Conservation (phyloP, 2,797 vertebrate genomes). For the Falco biarmicus region DNA sequence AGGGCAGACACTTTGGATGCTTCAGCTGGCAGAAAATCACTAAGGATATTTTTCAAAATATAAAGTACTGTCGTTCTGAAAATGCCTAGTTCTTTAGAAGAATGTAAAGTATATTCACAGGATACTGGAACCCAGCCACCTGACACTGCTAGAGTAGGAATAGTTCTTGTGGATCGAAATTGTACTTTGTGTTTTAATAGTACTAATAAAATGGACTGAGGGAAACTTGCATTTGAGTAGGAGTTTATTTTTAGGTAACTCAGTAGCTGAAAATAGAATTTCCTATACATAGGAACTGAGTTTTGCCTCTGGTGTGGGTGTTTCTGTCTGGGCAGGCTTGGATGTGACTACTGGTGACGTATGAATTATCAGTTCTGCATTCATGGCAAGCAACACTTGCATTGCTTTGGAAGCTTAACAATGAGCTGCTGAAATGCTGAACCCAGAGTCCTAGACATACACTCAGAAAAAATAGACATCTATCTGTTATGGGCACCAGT, state of each 20-base stretch:
- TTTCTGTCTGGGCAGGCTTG: constrained; percentile 9
- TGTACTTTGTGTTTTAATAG: constrained; percentile 15
- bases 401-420: not conserved
- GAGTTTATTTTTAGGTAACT: constrained; percentile 46
- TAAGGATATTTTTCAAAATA: constrained; percentile 53
- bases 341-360: not conserved
- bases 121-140: not conserved
- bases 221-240: not conserved
- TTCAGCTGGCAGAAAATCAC: constrained; percentile 46
- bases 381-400: constrained; percentile 25
- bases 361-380: constrained; percentile 59
- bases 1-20: constrained; percentile 54
- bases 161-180: constrained; percentile 13
- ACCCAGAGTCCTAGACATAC: constrained; percentile 3
- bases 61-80: constrained; percentile 24
- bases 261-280: constrained; percentile 19
- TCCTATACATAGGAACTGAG: constrained; percentile 18
- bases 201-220: constrained; percentile 27
- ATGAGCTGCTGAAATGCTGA: constrained; percentile 52
- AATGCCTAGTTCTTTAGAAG: constrained; percentile 30
- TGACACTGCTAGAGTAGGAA: not conserved
- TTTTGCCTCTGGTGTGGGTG: not conserved
- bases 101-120: constrained; percentile 37
- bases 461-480: constrained; percentile 53
- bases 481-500: constrained; percentile 18